A percentile compares a stretch with the other conserved stretches of the same genome.
Conservation (phyloP, 2,888 invertebrate genomes). For the Epinotia ramella region DNA sequence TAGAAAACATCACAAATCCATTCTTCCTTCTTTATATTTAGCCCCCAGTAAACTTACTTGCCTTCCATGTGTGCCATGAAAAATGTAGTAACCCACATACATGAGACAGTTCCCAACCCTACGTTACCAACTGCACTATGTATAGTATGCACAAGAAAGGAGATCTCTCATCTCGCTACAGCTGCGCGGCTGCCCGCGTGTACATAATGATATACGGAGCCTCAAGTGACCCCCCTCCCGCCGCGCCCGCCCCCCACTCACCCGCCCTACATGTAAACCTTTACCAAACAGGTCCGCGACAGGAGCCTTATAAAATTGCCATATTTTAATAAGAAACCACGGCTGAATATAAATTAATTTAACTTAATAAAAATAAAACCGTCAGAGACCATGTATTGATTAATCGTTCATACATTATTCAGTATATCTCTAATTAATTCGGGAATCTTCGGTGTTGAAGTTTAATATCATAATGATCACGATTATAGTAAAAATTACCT, state of each 20-base stretch:
- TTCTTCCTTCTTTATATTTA: too few relatives aligned
- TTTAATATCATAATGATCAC: constrained; percentile 53
- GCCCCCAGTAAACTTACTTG: too few relatives aligned
- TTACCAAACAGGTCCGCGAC: constrained; percentile 69
- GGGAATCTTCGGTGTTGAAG: constrained; percentile 46
- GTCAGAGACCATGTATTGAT: constrained; percentile 59
- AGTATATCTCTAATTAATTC: constrained; percentile 63
- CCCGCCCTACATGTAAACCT: constrained; percentile 49
- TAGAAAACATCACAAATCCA: too few relatives aligned
- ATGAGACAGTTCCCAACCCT: constrained; percentile 29
- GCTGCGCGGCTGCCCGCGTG: constrained; percentile 56
- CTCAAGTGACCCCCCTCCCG: constrained; percentile 55
- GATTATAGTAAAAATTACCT: constrained; percentile 57
- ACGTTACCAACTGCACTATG: constrained; percentile 11
- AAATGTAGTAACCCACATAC: too few relatives aligned
- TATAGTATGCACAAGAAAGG: constrained; percentile 55
- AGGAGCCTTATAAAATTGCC: constrained; percentile 73
- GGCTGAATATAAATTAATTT: constrained; percentile 75
- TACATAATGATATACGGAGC: constrained; percentile 67
- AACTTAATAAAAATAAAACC: constrained; percentile 65
- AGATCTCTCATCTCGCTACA: constrained; percentile 70
- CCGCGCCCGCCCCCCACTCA: constrained; percentile 54
- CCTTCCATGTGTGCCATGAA: too few relatives aligned
- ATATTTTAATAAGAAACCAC: constrained; percentile 76
- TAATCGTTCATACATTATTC: constrained; percentile 71